Evolutionary conservation across 2,113 vertebrate species (phyloP).

Genomic region (Fregetta grallaria): DNA sequence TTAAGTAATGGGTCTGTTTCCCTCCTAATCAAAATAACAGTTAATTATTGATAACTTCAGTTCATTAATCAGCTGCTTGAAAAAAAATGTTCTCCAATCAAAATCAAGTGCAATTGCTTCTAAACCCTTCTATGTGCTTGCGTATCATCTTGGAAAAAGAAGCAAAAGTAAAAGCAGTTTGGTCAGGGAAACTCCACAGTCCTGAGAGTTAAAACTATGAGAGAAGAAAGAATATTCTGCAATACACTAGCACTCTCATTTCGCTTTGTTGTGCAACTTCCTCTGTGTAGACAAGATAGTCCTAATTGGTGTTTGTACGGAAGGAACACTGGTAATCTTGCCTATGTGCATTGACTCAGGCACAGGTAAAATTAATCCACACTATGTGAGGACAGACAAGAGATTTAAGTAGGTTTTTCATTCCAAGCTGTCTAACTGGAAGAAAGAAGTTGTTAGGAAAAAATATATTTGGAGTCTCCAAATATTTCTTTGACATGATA

Average conservation of each 20-base stretch:
- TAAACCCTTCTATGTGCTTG: not conserved
- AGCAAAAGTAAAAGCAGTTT: not conserved
- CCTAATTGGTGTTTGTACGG: not conserved
- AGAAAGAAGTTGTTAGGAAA: not conserved
- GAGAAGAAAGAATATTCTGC: not conserved
- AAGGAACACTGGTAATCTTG: not conserved
- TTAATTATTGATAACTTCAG: not conserved
- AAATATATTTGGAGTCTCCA: not conserved
- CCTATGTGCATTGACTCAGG: not conserved
- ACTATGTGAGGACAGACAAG: not conserved
- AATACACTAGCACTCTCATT: not conserved
- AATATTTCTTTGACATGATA: not conserved
- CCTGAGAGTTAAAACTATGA: not conserved
- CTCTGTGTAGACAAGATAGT: not conserved
- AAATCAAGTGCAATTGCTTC: not conserved
- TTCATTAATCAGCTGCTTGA: not conserved
- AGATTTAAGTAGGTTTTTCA: not conserved
- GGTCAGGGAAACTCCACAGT: not conserved
- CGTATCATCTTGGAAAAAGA: not conserved
- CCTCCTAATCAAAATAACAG: not conserved
- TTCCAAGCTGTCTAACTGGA: not conserved
- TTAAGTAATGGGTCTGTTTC: not conserved
- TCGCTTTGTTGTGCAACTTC: not conserved
- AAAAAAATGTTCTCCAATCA: not conserved
- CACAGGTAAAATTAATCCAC: not conserved